Evolutionary conservation across 2,113 vertebrate species (phyloP), one percentile per base, ranked within the genome.

Genomic region (Cariama cristata): DNA sequence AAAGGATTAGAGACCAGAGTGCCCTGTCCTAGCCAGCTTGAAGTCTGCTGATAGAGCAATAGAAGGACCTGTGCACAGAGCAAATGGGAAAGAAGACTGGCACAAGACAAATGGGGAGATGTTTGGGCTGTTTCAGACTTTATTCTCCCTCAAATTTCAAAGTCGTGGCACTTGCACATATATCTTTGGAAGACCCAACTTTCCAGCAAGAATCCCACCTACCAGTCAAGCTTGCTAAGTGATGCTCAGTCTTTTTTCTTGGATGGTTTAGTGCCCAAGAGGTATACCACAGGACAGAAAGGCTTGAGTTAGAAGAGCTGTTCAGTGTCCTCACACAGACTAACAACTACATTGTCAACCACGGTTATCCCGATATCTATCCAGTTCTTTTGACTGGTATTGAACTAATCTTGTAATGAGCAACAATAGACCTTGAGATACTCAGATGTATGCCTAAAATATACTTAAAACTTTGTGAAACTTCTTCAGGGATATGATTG

Each of bases 1-100:
- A 69, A n/a, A 66, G 32, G 19, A 33, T 47, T 26, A 26, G 15
- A 60, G 19, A 84, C 6, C 40, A 55, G 7, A 6, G 9, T 93
- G 6, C 55, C 22, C 56, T 42, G 24, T 58, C 26, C 32, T 26
- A 21, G 21, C 9, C 23, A 53, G 9, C 6, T 27, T 40, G 23
- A 10, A 22, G 9, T 30, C 50, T 64, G 40, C 50, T 45, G 24
- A 32, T 66, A 22, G 24, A 55, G 16, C 15, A 66, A 4, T 2
- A 32, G 27, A 38, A 59, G 27, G 18, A 56, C 17, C 18, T 28
- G 7, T 4, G 7, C 0, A 0, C 40, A 35, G 20, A 14, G 24
- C 12, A 75, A 50, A 24, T 6, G 21, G n/a, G n/a, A 75, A 74
- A 69, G 19, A 8, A 79, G 55, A 27, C 32, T n/a, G n/a, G 20